Conservation (phyloP, 2,113 vertebrate species). For the Rallus limicola region DNA sequence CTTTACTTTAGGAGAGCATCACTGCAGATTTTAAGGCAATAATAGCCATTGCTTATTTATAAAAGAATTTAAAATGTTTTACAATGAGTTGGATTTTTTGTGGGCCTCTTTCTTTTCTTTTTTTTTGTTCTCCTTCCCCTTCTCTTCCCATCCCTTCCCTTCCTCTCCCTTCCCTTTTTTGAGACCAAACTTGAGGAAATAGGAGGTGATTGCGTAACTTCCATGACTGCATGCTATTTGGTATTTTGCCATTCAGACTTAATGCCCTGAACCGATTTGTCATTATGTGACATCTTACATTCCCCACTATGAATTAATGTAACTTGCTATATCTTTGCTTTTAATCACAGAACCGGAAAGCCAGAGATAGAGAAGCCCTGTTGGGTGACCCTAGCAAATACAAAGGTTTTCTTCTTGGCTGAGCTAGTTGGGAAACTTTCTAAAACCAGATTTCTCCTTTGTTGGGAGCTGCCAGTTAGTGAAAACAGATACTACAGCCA, state of each 20-base stretch:
- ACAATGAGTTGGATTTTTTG: not conserved
- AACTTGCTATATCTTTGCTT: not conserved
- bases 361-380: not conserved
- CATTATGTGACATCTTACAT: not conserved
- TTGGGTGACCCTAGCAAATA: not conserved
- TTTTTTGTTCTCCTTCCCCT: no score
- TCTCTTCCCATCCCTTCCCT: no score
- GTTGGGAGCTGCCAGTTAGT: not conserved
- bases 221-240: not conserved
- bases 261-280: not conserved
- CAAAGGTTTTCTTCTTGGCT: not conserved
- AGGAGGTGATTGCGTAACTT: not conserved
- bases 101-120: not conserved
- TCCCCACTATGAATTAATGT: not conserved
- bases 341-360: not conserved
- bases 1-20: not conserved
- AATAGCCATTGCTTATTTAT: not conserved
- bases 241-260: conserved; percentile 17
- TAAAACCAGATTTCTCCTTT: not conserved
- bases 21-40: not conserved
- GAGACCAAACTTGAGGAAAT: not conserved
- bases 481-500: not conserved
- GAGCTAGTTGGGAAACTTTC: not conserved
- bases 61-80: not conserved
- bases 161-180: not conserved